Conservation (phyloP, 2,797 vertebrate genomes). For the Danio choprae region DNA sequence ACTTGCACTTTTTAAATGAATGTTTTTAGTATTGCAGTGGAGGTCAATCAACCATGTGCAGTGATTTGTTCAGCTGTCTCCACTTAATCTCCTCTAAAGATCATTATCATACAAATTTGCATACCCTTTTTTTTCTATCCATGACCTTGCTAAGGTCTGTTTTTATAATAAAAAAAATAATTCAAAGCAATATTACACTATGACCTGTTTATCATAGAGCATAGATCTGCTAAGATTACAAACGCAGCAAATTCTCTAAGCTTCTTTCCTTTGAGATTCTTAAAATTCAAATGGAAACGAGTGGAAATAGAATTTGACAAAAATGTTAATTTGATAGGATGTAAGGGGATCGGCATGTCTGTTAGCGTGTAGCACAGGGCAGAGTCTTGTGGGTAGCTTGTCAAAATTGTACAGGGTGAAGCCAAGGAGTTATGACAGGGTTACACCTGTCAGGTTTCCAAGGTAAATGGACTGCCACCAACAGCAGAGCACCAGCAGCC, state of each 20-base stretch:
- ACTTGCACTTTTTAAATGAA: not conserved
- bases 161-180: not conserved
- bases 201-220: not conserved
- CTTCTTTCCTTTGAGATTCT: not conserved
- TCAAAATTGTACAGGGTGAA: constrained; percentile 1
- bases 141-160: not conserved
- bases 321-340: constrained; percentile 1
- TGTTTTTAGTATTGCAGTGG: not conserved
- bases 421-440: not conserved
- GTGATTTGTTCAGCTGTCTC: not conserved
- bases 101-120: not conserved
- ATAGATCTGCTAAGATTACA: too few species aligned
- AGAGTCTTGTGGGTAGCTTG: constrained; percentile 1
- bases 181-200: not conserved
- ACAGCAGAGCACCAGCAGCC: not conserved
- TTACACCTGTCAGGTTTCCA: constrained; percentile 20
- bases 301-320: not conserved
- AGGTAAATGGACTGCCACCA: constrained; percentile 1
- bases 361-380: not conserved
- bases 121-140: not conserved
- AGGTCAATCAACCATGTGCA: not conserved
- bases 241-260: not conserved
- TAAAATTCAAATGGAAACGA: too few species aligned
- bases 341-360: constrained; percentile 1
- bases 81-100: not conserved